Evolutionary conservation across 2,888 invertebrate species (phyloP).

Genomic region (Epirrhoe alternata): DNA sequence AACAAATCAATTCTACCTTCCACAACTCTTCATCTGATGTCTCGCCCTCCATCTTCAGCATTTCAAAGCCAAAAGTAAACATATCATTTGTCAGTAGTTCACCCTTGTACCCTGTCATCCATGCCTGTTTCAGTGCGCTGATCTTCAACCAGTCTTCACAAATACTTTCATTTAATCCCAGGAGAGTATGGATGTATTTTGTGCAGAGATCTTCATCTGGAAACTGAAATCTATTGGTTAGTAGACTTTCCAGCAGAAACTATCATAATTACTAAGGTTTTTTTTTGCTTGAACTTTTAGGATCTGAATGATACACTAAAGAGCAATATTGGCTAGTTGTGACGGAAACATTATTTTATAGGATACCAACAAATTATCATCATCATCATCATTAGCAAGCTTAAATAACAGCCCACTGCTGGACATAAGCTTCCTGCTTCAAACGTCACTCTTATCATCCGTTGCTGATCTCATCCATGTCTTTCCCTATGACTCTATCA

Average conservation of each 20-base stretch:
- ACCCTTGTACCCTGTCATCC: constrained; percentile 71
- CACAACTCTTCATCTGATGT: constrained; percentile 59
- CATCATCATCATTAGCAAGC: no score
- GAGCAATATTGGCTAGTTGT: no score
- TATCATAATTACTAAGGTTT: no score
- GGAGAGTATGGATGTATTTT: constrained; percentile 71
- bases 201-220: constrained; percentile 71
- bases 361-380: no score
- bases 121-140: constrained; percentile 69
- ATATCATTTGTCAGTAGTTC: constrained; percentile 69
- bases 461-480: no score
- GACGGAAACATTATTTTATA: no score
- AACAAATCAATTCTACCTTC: constrained; percentile 55
- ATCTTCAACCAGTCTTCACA: constrained; percentile 68
- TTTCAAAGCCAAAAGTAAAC: constrained; percentile 73
- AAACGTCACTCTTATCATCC: no score
- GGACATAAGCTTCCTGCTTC: no score
- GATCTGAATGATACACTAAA: no score
- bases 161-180: constrained; percentile 58
- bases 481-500: no score
- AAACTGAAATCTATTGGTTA: constrained; percentile 55
- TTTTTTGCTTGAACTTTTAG: no score
- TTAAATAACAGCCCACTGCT: no score
- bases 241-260: background rate
- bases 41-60: constrained; percentile 67